Evolutionary conservation across 2,888 invertebrate genomes (phyloP).

Genomic region (Galerucella nymphaeae): DNA sequence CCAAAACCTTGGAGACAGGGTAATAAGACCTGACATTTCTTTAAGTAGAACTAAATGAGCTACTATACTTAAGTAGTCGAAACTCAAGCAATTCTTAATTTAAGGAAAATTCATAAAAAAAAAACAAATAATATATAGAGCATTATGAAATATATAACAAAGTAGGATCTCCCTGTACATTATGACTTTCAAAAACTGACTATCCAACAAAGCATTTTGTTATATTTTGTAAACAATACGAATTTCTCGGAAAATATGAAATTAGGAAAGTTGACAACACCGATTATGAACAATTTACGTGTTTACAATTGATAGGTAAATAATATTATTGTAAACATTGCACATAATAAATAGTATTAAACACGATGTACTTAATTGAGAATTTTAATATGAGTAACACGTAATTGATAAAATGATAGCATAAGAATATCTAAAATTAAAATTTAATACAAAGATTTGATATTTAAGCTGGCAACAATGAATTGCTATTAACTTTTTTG

Average conservation of each 20-base stretch:
- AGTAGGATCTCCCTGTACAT: neutral
- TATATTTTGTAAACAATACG: neutral
- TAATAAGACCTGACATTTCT: too few relatives aligned
- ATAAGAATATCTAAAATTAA: neutral
- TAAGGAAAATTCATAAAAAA: too few relatives aligned
- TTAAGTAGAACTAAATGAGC: too few relatives aligned
- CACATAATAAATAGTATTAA: slow-evolving; percentile 1
- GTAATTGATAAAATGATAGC: slow-evolving; percentile 3
- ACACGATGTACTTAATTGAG: neutral
- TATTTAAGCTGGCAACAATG: slow-evolving; percentile 19
- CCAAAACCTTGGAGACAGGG: too few relatives aligned
- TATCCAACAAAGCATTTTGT: neutral
- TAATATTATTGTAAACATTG: slow-evolving; percentile 8
- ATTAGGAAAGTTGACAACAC: neutral
- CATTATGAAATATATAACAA: too few relatives aligned
- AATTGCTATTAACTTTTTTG: slow-evolving; percentile 6
- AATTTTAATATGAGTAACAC: neutral
- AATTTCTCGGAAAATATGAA: neutral
- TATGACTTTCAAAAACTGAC: neutral
- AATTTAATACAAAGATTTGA: neutral
- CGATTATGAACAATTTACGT: neutral
- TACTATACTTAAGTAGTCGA: too few relatives aligned
- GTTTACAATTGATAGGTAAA: slow-evolving; percentile 2
- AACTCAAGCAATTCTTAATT: too few relatives aligned
- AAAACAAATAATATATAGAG: too few relatives aligned